These are phyloP conservation scores for Himalopsyche japonica DNA, from an alignment of 2,888 invertebrate genomes.

Conservation along the genomic window DNA sequence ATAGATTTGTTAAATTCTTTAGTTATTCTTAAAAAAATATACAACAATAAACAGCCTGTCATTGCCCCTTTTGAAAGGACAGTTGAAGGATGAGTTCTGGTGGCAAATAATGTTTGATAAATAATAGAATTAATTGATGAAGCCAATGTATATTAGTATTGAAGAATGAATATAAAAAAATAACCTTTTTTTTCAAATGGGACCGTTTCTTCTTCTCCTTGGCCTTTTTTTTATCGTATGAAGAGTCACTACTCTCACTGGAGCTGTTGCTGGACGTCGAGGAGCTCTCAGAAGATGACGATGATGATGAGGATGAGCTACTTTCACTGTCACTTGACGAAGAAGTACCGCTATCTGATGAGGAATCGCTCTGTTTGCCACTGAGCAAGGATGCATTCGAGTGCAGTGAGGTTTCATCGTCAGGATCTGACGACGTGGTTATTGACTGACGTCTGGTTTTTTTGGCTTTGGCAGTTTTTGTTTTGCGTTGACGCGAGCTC, in stretches of 20 bases:
- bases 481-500: constrained; percentile 32
- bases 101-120: too few relatives aligned
- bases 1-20: too few relatives aligned
- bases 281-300: neutral
- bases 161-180: neutral
- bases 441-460: neutral
- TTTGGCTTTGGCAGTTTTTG: neutral
- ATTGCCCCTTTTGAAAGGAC: too few relatives aligned
- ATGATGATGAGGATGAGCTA: neutral
- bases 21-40: too few relatives aligned
- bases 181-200: neutral
- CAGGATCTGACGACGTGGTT: neutral
- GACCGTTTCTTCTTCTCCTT: neutral
- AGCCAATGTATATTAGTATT: too few relatives aligned
- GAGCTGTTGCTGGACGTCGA: neutral
- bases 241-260: neutral
- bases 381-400: neutral
- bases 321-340: constrained; percentile 1
- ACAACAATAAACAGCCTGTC: too few relatives aligned
- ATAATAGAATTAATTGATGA: too few relatives aligned
- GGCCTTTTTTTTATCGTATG: neutral
- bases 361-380: neutral
- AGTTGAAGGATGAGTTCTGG: too few relatives aligned
- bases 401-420: neutral
- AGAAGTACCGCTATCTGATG: neutral